These are phyloP conservation scores for Leptothorax acervorum DNA, from an alignment of 2,888 invertebrate genomes.

Conservation along the genomic window DNA sequence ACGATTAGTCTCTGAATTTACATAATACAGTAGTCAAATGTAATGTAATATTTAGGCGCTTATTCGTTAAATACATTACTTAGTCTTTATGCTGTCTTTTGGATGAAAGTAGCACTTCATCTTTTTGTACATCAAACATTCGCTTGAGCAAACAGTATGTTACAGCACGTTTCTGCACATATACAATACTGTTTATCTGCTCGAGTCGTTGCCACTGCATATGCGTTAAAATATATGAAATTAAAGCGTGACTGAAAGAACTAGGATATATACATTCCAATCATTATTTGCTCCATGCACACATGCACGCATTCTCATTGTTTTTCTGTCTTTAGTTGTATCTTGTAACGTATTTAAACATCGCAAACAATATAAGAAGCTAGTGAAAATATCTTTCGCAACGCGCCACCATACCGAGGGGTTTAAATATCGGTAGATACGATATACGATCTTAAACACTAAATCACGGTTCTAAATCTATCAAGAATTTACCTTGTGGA, in stretches of 20 bases:
- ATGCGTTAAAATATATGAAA: conserved; percentile 3
- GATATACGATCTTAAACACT: conserved; percentile 15
- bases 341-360: conserved; percentile 2
- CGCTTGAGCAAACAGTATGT: not conserved
- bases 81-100: conserved; percentile 23
- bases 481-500: conserved; percentile 6
- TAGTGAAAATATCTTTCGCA: conserved; percentile 31
- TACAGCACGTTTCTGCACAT: not conserved
- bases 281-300: not conserved
- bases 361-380: conserved; percentile 26
- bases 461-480: conserved; percentile 19
- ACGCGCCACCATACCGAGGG: not conserved
- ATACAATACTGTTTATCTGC: not conserved
- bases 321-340: not conserved
- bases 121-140: conserved; percentile 14
- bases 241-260: conserved; percentile 26
- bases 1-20: conserved; percentile 11
- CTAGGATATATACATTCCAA: conserved; percentile 16
- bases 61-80: not conserved
- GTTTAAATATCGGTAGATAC: conserved; percentile 30
- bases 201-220: not conserved
- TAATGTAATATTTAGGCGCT: conserved; percentile 20
- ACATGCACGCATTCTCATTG: not conserved
- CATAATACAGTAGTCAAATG: not conserved
- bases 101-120: conserved; percentile 16